Evolutionary conservation across 2,797 vertebrate species (phyloP).

Genomic region (Dallia pectoralis): DNA sequence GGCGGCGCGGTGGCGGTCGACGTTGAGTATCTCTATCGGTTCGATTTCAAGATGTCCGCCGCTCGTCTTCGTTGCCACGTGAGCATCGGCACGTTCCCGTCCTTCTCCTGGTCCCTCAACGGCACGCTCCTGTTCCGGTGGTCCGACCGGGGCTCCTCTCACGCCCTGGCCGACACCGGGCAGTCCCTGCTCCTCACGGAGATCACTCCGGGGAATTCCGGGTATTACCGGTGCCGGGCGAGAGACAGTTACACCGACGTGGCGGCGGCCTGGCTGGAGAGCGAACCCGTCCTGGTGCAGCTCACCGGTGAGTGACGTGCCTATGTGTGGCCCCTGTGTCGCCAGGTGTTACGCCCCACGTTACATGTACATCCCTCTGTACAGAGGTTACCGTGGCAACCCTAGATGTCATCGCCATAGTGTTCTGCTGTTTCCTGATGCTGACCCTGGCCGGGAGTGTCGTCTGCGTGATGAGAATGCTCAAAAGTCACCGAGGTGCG

Average conservation of each 20-base stretch:
- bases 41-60: constrained; percentile 37
- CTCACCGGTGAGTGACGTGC: constrained; percentile 57
- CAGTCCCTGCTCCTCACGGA: constrained; percentile 56
- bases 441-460: constrained; percentile 46
- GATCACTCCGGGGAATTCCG: constrained; percentile 48
- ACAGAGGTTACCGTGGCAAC: constrained; percentile 38
- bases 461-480: constrained; percentile 44
- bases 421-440: constrained; percentile 66
- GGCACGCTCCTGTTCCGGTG: constrained; percentile 52
- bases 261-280: constrained; percentile 65
- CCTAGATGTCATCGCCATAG: constrained; percentile 54
- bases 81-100: constrained; percentile 70
- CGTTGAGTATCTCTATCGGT: constrained; percentile 66
- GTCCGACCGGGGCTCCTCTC: constrained; percentile 24
- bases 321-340: too few species aligned
- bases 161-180: constrained; percentile 21
- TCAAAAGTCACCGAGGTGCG: constrained; percentile 47
- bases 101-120: constrained; percentile 68
- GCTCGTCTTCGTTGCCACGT: constrained; percentile 60
- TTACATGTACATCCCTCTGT: neutral
- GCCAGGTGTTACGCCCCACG: too few species aligned
- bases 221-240: constrained; percentile 69
- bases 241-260: constrained; percentile 71
- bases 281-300: constrained; percentile 55
- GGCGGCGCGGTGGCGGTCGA: constrained; percentile 59